These are phyloP conservation scores for Cephus sareptanus DNA, from an alignment of 2,888 invertebrate species.

Conservation along the genomic window DNA sequence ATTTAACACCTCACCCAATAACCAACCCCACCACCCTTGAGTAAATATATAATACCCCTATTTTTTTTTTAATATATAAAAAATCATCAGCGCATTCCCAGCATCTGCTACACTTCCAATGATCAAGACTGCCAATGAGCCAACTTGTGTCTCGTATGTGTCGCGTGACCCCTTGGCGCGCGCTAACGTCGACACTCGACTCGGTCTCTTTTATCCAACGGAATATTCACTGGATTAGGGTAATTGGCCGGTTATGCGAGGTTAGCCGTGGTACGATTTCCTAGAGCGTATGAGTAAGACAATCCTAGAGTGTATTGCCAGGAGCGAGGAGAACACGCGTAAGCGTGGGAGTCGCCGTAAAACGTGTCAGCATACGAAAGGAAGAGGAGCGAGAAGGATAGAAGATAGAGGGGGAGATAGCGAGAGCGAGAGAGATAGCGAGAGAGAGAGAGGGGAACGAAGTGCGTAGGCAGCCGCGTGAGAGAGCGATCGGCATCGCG, in stretches of 20 bases:
- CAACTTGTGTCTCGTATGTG: not conserved
- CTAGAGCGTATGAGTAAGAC: conserved; percentile 23
- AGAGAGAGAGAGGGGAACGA: not conserved
- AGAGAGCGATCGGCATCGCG: conserved; percentile 7
- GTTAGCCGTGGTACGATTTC: conserved; percentile 19
- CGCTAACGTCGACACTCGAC: not conserved
- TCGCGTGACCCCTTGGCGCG: not conserved
- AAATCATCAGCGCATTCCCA: not conserved
- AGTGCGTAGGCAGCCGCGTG: conserved; percentile 26
- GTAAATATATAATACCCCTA: not conserved
- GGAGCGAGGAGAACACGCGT: conserved; percentile 22
- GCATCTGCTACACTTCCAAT: not conserved
- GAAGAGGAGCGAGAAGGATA: not conserved
- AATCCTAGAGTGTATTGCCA: conserved; percentile 7
- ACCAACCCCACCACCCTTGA: not conserved
- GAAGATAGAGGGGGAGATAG: not conserved
- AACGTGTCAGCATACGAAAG: not conserved
- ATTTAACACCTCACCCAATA: not conserved
- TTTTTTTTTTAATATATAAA: not conserved
- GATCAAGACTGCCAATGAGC: not conserved
- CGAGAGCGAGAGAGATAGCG: too few species aligned
- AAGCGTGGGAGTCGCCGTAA: conserved; percentile 19
- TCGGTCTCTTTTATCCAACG: conserved; percentile 47
- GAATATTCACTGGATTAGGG: conserved; percentile 65
- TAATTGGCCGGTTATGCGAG: conserved; percentile 56